Percentiles rank a stretch among this genome's conserved stretches.
Evolutionary conservation across 2,113 vertebrate species (phyloP).

Genomic region (Equus przewalskii): DNA sequence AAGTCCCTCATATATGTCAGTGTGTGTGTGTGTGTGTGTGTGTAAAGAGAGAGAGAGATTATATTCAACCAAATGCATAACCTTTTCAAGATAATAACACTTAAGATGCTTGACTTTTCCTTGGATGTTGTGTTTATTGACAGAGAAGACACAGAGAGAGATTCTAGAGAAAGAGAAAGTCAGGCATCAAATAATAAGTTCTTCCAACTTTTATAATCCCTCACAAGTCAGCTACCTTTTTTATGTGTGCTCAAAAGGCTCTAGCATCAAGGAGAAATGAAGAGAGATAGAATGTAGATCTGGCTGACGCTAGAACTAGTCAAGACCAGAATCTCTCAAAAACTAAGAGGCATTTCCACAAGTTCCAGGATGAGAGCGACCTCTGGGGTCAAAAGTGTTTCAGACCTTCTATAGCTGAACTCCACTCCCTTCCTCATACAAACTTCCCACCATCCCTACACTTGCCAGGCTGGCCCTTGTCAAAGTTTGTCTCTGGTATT

Average conservation of each 20-base stretch:
- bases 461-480: neutral
- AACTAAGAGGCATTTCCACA: neutral
- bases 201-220: neutral
- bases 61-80: neutral
- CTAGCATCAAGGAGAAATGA: neutral
- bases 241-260: neutral
- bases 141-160: neutral
- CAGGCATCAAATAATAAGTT: neutral
- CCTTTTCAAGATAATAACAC: neutral
- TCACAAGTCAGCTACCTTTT: neutral
- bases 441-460: neutral
- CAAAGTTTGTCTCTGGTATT: neutral
- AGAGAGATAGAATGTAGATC: neutral
- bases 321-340: neutral
- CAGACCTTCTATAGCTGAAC: neutral
- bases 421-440: neutral
- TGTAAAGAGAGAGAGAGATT: neutral
- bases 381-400: neutral
- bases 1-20: neutral
- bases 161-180: constrained; percentile 12
- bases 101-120: neutral
- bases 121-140: neutral
- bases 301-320: neutral
- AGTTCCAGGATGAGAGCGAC: neutral
- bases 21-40: neutral